Base-by-base conservation (phyloP, 2,797 vertebrate genomes). In the Poeciliopsis presidionis region DNA sequence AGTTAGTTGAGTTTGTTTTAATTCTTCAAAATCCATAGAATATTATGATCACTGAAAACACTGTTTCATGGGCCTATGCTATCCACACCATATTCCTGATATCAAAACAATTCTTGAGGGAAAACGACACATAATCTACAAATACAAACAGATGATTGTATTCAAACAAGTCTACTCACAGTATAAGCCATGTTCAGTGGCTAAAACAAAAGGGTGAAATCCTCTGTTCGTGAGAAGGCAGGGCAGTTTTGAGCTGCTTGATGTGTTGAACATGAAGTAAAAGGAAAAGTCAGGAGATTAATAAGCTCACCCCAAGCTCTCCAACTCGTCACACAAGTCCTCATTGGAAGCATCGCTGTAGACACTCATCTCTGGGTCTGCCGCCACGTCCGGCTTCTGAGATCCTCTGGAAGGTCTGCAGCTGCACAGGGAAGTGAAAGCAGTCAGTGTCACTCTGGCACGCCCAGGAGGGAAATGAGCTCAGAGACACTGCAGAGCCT, bases 221-320 rank as follows among this genome's bases (percentile, higher is more conserved):
- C 13, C 6, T 59, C n/a, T 9, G 14, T 4, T 28, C 20, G 45
- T 13, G 20, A 55, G 20, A 39, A 36, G 45, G 49, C 22, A 14
- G 36, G 47, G 20, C 25, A 45, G 43, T 53, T 55, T 45, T 22
- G 6, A 57, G 7, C 13, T 25, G 5, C 39, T 39, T 18, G 18
- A 11, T 43, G 36, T 59, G 25, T 43, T 41, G 36, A n/a, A 20
- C 39, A 22, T 65, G 28, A 51, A 43, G 33, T 72, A 46, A 30
- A 57, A 57, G 1, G 0, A 1, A 75, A 22, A 65, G 3, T 7
- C 30, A 36, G 9, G 30, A 1, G 18, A 2, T 11, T 3, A 1
- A 1, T 11, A 6, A 1, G 41, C 90, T 95, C 82, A 96, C 95
- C 95, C 84, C 49, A 96, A 73, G 1, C 90, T 82, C 81, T 92